phyloP scores from a whole-genome alignment of 2,797 vertebrate genomes.

The Chromis chromis region DNA sequence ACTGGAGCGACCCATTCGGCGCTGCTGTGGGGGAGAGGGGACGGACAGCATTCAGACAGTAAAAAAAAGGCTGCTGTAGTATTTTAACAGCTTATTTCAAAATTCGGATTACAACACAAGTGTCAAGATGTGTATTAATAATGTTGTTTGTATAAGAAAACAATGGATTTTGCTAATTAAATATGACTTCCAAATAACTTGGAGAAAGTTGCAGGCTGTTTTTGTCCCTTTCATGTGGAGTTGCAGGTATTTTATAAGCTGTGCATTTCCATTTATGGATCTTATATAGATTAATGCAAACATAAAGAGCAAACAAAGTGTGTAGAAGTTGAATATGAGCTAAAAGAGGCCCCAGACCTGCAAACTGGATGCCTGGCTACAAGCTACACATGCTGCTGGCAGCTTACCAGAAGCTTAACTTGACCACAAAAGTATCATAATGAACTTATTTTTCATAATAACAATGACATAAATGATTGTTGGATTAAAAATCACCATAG shows the following conservation, averaged over 20 bases:
- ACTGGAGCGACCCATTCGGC: constrained; percentile 91
- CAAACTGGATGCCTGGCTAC: constrained; percentile 36
- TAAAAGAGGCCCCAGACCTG: constrained; percentile 22
- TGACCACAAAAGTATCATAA: neutral
- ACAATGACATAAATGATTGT: neutral
- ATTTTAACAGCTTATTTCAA: neutral
- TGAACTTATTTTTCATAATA: neutral
- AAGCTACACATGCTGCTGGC: constrained; percentile 14
- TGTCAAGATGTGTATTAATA: neutral
- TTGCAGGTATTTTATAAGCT: too few relatives aligned
- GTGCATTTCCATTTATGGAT: neutral
- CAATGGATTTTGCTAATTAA: neutral
- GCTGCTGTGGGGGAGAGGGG: constrained; percentile 73
- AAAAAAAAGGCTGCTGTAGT: neutral
- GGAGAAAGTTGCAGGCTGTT: constrained; percentile 11
- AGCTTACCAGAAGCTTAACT: neutral
- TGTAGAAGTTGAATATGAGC: neutral
- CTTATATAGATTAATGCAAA: neutral
- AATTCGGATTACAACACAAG: neutral
- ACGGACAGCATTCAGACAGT: constrained; percentile 42
- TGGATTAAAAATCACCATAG: too few relatives aligned
- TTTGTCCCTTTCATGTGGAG: neutral
- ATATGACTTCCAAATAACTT: neutral
- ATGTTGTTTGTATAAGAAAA: neutral
- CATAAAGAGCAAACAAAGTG: neutral